phyloP scores from a whole-genome alignment of 2,797 vertebrate species.

The Oreortyx pictus region DNA sequence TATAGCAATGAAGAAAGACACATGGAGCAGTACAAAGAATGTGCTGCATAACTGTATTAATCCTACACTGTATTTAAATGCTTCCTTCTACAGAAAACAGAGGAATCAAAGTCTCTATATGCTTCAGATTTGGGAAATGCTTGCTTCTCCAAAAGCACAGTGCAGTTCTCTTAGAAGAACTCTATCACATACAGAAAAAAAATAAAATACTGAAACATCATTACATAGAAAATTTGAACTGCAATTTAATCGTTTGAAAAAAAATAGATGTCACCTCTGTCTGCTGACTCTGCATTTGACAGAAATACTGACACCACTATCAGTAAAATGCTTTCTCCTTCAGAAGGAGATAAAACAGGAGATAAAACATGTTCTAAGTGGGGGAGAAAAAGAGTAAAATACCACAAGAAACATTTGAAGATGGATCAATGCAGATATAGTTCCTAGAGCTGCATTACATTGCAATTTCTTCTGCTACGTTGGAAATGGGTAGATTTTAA shows the following conservation, averaged over 20 bases:
- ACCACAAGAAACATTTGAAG: neutral
- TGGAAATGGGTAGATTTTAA: neutral
- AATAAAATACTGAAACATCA: neutral
- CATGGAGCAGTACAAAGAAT: neutral
- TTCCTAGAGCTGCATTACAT: neutral
- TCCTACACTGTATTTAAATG: neutral
- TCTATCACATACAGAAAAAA: neutral
- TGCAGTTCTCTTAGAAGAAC: neutral
- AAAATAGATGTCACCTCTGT: neutral
- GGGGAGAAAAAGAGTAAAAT: neutral
- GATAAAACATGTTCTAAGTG: neutral
- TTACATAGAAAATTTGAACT: neutral
- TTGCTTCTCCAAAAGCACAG: neutral
- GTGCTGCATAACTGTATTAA: neutral
- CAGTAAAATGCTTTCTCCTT: neutral
- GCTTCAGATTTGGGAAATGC: neutral
- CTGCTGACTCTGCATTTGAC: neutral
- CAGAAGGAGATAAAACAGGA: neutral
- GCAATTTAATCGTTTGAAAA: neutral
- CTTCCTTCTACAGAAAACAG: constrained; percentile 16
- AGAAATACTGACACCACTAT: neutral
- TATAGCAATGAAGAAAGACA: neutral
- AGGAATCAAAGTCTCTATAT: neutral
- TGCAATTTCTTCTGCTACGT: neutral
- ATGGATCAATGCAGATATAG: neutral